These are phyloP conservation scores for Meloe dianella DNA, from an alignment of 2,888 invertebrate genomes.

Conservation along the genomic window DNA sequence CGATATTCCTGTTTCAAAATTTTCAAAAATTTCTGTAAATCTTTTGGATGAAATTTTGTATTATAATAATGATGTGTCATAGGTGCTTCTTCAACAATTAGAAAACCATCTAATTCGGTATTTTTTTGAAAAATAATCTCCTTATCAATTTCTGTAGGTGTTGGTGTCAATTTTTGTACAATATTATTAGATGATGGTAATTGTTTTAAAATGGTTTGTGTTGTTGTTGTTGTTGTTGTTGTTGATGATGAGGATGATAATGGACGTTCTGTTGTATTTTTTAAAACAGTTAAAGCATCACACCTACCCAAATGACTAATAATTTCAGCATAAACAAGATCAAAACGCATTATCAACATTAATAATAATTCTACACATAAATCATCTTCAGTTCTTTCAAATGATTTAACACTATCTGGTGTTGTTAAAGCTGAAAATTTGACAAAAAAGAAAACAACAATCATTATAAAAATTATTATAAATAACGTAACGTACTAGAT, in stretches of 20 bases:
- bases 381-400: constrained; percentile 48
- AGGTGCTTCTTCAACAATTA: constrained; percentile 53
- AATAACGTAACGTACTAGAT: neutral
- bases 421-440: constrained; percentile 41
- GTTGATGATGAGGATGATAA: constrained; percentile 9
- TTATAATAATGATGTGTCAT: constrained; percentile 51
- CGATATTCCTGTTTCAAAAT: constrained; percentile 86
- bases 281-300: constrained; percentile 59
- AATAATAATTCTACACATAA: constrained; percentile 77
- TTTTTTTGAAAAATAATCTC: neutral
- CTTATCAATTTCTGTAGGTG: constrained; percentile 48
- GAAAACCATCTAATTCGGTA: constrained; percentile 47
- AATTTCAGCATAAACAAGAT: constrained; percentile 80
- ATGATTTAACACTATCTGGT: constrained; percentile 43
- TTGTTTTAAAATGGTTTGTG: constrained; percentile 4
- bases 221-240: neutral
- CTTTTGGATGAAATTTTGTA: constrained; percentile 71
- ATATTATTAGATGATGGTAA: constrained; percentile 38
- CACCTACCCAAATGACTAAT: constrained; percentile 66
- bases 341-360: constrained; percentile 78
- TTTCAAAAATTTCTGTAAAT: constrained; percentile 67
- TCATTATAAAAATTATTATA: constrained; percentile 10
- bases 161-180: constrained; percentile 52
- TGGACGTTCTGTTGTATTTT: constrained; percentile 51
- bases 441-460: no score